Percentiles rank a stretch among this genome's conserved stretches.
These are phyloP conservation scores for Phoeniculus purpureus DNA, from an alignment of 2,797 vertebrate genomes.

Conservation along the genomic window DNA sequence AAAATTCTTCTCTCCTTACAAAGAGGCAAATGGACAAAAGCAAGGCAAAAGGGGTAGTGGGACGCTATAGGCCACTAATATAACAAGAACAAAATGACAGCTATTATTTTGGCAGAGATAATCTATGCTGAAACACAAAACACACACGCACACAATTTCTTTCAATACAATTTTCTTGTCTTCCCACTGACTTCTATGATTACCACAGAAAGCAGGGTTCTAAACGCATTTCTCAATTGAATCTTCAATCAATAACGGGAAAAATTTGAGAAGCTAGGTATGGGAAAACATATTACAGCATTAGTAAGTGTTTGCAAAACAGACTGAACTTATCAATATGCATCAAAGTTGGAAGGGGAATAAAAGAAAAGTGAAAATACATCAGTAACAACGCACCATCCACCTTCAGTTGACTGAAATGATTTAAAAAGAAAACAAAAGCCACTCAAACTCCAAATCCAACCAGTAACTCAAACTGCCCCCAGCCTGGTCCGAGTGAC, in stretches of 20 bases:
- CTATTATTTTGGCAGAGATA: slow-evolving; percentile 85
- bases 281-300: slow-evolving; percentile 76
- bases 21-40: slow-evolving; percentile 69
- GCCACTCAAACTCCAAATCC: background rate
- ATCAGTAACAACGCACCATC: background rate
- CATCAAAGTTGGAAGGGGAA: slow-evolving; percentile 52
- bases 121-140: slow-evolving; percentile 86
- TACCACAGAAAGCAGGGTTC: slow-evolving; percentile 82
- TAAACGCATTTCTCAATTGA: slow-evolving; percentile 84
- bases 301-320: slow-evolving; percentile 78
- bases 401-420: slow-evolving; percentile 15
- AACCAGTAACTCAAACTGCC: background rate
- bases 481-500: background rate
- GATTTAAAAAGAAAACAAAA: background rate
- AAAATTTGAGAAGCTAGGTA: slow-evolving; percentile 76
- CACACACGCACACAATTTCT: slow-evolving; percentile 79
- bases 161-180: slow-evolving; percentile 86
- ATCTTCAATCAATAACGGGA: slow-evolving; percentile 83
- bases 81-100: slow-evolving; percentile 81
- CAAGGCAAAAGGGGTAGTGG: slow-evolving; percentile 68
- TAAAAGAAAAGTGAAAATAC: background rate
- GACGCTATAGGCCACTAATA: slow-evolving; percentile 81
- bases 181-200: slow-evolving; percentile 87
- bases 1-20: slow-evolving; percentile 51
- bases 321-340: slow-evolving; percentile 72